Conservation (phyloP, 2,113 vertebrate genomes). For the Leptobrachium ailaonicum region DNA sequence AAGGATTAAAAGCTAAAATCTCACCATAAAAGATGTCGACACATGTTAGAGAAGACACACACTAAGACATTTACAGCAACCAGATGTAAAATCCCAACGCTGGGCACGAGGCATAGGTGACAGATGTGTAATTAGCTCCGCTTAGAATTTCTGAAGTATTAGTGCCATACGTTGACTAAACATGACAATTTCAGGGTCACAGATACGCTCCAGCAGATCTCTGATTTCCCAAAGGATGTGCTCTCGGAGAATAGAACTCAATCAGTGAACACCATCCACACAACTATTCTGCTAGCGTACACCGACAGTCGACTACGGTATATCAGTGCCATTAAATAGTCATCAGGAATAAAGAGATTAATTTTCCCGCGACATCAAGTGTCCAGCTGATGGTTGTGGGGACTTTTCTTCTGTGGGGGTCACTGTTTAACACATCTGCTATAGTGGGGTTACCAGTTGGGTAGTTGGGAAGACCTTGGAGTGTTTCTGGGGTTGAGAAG, state of each 20-base stretch:
- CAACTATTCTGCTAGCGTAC: background rate
- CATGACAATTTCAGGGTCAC: slow-evolving; percentile 48
- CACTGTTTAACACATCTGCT: no score
- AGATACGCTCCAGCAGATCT: slow-evolving; percentile 55
- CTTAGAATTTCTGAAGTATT: slow-evolving; percentile 42
- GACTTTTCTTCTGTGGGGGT: no score
- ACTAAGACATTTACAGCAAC: slow-evolving; percentile 30
- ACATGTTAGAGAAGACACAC: background rate
- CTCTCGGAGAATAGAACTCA: slow-evolving; percentile 62
- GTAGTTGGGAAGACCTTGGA: no score
- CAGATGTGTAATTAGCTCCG: slow-evolving; percentile 57
- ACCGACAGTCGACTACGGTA: no score
- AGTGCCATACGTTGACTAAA: slow-evolving; percentile 54
- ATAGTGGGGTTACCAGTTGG: no score
- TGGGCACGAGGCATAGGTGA: slow-evolving; percentile 42
- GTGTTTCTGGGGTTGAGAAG: no score
- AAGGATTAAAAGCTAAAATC: no score
- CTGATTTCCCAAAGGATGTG: slow-evolving; percentile 66
- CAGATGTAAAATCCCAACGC: slow-evolving; percentile 44
- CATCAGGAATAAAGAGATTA: no score
- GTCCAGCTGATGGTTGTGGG: no score
- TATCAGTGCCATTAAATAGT: no score
- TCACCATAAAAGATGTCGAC: background rate
- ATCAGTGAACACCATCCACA: slow-evolving; percentile 47
- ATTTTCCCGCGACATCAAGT: no score